Base-by-base conservation (phyloP, 2,888 invertebrate genomes). In the Lacanobia wlatinum region DNA sequence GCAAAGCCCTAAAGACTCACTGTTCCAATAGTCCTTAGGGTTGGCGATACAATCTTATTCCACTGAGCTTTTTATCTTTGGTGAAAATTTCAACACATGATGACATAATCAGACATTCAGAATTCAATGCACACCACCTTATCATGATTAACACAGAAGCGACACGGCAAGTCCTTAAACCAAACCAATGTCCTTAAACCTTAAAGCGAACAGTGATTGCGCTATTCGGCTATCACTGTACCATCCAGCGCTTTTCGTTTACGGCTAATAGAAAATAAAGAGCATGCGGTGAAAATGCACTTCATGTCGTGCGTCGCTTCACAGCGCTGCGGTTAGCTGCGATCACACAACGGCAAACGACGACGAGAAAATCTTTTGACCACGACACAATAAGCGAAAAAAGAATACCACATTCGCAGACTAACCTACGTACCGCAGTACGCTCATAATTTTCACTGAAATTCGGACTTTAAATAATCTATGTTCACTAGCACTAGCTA, bases 1-100 rank as follows among this genome's bases (percentile, higher is more conserved):
- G 85, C 83, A 85, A 86, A 87, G 86, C 88, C 85, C 84, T 88
- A 83, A 87, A 88, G 88, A 87, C 87, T 82, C 84, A 83, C 87
- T 84, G 86, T 85, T 87, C 85, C 85, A 87, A 83, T 84, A 76
- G 70, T 53, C 63, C 52, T 59, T 62, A 80, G 73, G 80, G 73
- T 73, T 78, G 78, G 34, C 65, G 14, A 34, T 9, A 10, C 8
- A n/a, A 18, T 28, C 4, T 48, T 53, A 70, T 65, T 53, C 38
- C 3, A n/a, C 21, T 1, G 5, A 2, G 12, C 2, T 28, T 3
- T 21, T 23, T 43, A 50, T 3, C 9, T 16, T 23, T 58, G 4
- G 43, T 16, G 12, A 55, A 40, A 55, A 56, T 58, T 58, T 52
- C 7, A 14, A 14, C 16, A 23, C 1, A 40, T 28, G 9, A 10